A percentile compares a stretch with the other conserved stretches of the same genome.
Conservation (phyloP, 2,797 vertebrate species). For the Gephyroberyx darwinii region DNA sequence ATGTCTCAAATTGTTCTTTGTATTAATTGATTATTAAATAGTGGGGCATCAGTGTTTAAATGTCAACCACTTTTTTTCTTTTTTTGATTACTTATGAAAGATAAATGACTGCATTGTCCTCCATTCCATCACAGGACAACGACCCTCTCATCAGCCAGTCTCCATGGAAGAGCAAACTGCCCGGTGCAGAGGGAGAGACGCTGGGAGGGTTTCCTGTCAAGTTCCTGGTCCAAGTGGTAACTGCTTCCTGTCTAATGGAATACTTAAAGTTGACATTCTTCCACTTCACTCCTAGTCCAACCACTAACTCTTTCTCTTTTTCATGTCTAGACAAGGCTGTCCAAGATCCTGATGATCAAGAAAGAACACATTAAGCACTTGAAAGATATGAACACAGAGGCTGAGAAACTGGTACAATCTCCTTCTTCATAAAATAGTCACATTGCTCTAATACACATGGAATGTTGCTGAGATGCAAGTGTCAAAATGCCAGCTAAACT, state of each 20-base stretch:
- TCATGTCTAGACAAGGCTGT: slow-evolving; percentile 89
- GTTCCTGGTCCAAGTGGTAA: slow-evolving; percentile 98
- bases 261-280: not conserved
- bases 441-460: not conserved
- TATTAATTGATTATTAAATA: no score
- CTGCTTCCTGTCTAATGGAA: slow-evolving; percentile 48
- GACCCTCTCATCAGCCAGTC: slow-evolving; percentile 94
- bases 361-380: slow-evolving; percentile 98
- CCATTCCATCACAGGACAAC: slow-evolving; percentile 83
- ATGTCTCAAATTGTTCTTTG: no score
- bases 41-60: no score
- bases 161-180: slow-evolving; percentile 93
- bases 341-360: slow-evolving; percentile 99
- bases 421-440: not conserved
- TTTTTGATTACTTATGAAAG: not conserved
- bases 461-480: not conserved
- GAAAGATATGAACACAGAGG: slow-evolving; percentile 98
- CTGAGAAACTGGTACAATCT: slow-evolving; percentile 92
- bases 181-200: slow-evolving; percentile 91
- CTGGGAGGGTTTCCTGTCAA: slow-evolving; percentile 98
- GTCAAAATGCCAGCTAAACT: not conserved
- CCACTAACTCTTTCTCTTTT: not conserved
- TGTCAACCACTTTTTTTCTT: not conserved
- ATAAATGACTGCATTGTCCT: not conserved
- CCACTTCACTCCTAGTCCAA: not conserved